Evolutionary conservation across 1,140 invertebrate genomes (phyloP), one percentile per base, ranked within the genome.

Genomic region (Dysdera silvatica): DNA sequence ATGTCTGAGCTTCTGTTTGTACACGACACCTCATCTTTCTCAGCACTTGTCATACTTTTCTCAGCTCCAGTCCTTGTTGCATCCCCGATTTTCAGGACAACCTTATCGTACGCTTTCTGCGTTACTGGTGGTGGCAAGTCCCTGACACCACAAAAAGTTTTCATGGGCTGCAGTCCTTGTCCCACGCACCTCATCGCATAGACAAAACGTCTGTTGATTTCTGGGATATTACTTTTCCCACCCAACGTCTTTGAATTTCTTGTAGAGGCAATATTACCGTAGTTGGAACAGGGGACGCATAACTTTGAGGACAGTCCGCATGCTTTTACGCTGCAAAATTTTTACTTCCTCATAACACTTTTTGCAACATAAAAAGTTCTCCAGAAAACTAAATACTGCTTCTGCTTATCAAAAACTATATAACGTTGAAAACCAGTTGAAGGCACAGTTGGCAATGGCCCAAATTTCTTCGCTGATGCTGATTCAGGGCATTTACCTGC

Each of bases 141-240:
- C 54, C 28, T 52, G 1, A 52, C 49, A 14, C 14, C 12, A 28
- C 54, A 56, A 56, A 56, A 56, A 28, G 33, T 56, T 43, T 56
- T 18, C 23, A 40, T 16, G 16, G 20, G 6, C 8, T 23, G n/a
- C 8, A 40, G 24, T 16, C 54, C 54, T 26, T 43, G 23, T 7
- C 54, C 54, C 4, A 40, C 12, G 23, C 18, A 43, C 37, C 54
- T 20, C 54, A 56, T 56, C n/a, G 54, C 54, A 10, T 26, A 43
- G 6, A 56, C 54, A 41, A 26, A 56, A 1, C 54, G 12, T 16
- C 5, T 4, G 29, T 56, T 56, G 10, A 40, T 32, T 16, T 56
- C 54, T 41, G 35, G 54, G 1, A 56, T 43, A 43, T 43, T 56
- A 14, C 29, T 41, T 35, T 54, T 54, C 20, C 20, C n/a, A 18